These are phyloP conservation scores for Carcina quercana DNA, from an alignment of 2,888 invertebrate species.

Conservation along the genomic window DNA sequence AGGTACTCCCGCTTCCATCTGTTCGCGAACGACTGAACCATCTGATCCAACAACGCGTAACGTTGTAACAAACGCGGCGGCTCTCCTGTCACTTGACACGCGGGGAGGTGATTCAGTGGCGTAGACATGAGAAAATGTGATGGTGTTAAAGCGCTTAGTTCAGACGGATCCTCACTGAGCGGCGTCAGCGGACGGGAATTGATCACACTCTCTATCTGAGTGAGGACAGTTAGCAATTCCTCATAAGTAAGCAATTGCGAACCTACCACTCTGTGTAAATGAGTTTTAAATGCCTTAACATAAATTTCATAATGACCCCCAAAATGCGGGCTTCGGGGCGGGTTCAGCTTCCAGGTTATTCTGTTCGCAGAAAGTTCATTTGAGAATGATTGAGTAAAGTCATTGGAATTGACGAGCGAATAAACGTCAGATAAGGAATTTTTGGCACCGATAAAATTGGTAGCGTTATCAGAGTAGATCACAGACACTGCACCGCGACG, in stretches of 20 bases:
- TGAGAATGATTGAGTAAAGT: neutral
- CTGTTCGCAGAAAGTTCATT: conserved; percentile 3
- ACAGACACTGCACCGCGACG: conserved; percentile 6
- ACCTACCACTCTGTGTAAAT: conserved; percentile 1
- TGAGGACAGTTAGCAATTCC: conserved; percentile 1
- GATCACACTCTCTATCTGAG: conserved; percentile 1
- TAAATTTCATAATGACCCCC: conserved; percentile 6
- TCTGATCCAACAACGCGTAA: conserved; percentile 2
- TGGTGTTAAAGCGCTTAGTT: conserved; percentile 1
- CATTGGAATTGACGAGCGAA: neutral
- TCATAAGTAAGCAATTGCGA: conserved; percentile 1
- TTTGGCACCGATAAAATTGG: conserved; percentile 4
- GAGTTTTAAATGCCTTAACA: conserved; percentile 5
- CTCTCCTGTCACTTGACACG: neutral
- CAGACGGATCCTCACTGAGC: neutral
- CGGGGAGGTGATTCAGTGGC: too few relatives aligned
- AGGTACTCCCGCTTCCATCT: conserved; percentile 7
- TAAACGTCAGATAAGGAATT: conserved; percentile 1
- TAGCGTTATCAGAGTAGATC: conserved; percentile 5
- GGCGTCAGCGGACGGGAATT: too few relatives aligned
- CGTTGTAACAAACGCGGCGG: conserved; percentile 1
- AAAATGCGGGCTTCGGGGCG: conserved; percentile 6
- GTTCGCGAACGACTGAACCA: conserved; percentile 6
- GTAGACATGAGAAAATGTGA: neutral
- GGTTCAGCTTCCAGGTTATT: conserved; percentile 6